Evolutionary conservation across 2,113 vertebrate species (phyloP).

Genomic region (Leuciscus idus): DNA sequence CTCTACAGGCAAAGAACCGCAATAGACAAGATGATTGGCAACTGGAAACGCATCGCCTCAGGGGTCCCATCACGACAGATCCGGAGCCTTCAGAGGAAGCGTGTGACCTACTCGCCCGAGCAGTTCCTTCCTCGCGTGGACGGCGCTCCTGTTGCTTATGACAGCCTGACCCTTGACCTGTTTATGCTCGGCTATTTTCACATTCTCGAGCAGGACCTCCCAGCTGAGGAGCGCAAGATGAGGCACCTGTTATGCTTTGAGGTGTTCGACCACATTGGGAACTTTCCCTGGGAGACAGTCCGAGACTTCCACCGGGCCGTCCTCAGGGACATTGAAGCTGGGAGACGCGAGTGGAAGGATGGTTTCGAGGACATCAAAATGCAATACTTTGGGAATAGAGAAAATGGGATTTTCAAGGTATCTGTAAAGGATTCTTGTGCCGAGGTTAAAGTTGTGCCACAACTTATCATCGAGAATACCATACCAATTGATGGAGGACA

Average conservation of each 20-base stretch:
- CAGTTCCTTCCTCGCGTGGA: slow-evolving; percentile 83
- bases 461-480: slow-evolving; percentile 51
- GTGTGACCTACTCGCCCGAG: slow-evolving; percentile 81
- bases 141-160: slow-evolving; percentile 73
- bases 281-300: slow-evolving; percentile 83
- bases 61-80: slow-evolving; percentile 64
- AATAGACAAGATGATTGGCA: slow-evolving; percentile 81
- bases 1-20: slow-evolving; percentile 79
- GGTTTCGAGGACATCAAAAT: slow-evolving; percentile 91
- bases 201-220: slow-evolving; percentile 89
- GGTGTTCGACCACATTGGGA: slow-evolving; percentile 89
- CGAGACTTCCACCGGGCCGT: slow-evolving; percentile 89
- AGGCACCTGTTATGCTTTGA: slow-evolving; percentile 95
- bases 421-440: neutral
- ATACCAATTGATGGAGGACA: slow-evolving; percentile 41
- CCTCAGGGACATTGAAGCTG: slow-evolving; percentile 83
- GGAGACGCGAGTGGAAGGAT: slow-evolving; percentile 83
- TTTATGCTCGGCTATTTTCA: slow-evolving; percentile 97
- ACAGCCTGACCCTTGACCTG: slow-evolving; percentile 86
- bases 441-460: slow-evolving; percentile 56
- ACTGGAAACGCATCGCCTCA: slow-evolving; percentile 76
- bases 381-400: slow-evolving; percentile 78
- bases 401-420: neutral
- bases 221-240: slow-evolving; percentile 84
- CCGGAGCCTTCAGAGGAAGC: slow-evolving; percentile 58